phyloP scores from a whole-genome alignment of 1,140 invertebrate species.

The Drosophila lacertosa region DNA sequence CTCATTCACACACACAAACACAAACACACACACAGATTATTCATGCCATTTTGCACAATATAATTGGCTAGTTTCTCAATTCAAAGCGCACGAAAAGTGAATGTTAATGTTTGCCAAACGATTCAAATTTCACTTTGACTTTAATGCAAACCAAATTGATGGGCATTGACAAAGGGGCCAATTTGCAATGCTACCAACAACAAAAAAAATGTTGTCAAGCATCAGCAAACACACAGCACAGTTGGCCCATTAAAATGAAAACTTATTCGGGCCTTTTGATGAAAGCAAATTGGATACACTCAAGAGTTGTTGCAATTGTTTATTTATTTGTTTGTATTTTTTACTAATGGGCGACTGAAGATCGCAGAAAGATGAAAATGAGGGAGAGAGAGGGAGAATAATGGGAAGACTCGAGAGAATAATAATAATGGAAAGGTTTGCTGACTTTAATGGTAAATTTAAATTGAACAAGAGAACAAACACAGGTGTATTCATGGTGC shows the following conservation, averaged over 20 bases:
- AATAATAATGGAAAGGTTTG: too few species aligned
- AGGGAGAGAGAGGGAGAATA: too few species aligned
- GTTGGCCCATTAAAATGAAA: slow-evolving; percentile 12
- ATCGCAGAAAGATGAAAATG: too few species aligned
- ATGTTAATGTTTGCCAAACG: slow-evolving; percentile 2
- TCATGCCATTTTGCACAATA: slow-evolving; percentile 68
- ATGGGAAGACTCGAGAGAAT: too few species aligned
- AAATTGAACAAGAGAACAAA: too few species aligned
- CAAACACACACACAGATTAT: slow-evolving; percentile 60
- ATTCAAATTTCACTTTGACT: neutral
- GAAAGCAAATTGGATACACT: slow-evolving; percentile 3
- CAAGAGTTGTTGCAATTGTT: neutral
- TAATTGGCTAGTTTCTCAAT: slow-evolving; percentile 68
- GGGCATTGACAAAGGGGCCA: slow-evolving; percentile 16
- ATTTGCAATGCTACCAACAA: slow-evolving; percentile 9
- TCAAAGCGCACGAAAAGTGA: slow-evolving; percentile 32
- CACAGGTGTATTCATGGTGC: neutral
- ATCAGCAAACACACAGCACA: slow-evolving; percentile 8
- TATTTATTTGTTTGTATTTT: neutral
- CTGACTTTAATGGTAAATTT: too few species aligned
- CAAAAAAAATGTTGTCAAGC: slow-evolving; percentile 21
- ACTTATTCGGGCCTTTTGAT: neutral
- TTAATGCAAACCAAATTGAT: slow-evolving; percentile 22
- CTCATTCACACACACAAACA: slow-evolving; percentile 12
- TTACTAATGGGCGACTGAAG: neutral